Percentiles rank a stretch among this genome's conserved stretches.
phyloP scores from a whole-genome alignment of 2,797 vertebrate species.

The Channa striata region DNA sequence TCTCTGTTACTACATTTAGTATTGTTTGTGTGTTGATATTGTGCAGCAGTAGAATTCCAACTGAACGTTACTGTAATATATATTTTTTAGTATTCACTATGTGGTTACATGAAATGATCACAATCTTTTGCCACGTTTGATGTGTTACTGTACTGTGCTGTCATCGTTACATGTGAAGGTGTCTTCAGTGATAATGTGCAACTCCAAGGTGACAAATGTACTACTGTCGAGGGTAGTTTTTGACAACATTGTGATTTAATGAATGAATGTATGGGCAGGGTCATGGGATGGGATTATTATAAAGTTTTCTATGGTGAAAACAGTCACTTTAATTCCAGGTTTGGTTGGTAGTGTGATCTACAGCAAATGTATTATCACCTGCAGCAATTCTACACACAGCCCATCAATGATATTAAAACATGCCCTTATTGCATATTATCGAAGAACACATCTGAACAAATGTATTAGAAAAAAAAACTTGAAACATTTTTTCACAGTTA shows the following conservation, averaged over 20 bases:
- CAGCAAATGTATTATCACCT: not conserved
- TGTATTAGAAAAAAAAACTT: constrained; percentile 18
- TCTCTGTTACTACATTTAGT: constrained; percentile 6
- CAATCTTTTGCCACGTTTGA: constrained; percentile 38
- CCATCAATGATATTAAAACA: constrained; percentile 4
- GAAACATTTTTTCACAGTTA: constrained; percentile 4
- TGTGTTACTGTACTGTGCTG: constrained; percentile 34
- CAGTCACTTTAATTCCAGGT: constrained; percentile 9
- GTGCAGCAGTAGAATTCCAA: constrained; percentile 13
- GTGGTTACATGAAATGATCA: constrained; percentile 24
- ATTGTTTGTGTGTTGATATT: constrained; percentile 23
- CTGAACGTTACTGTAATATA: constrained; percentile 23
- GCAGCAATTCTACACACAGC: constrained; percentile 12
- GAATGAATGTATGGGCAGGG: not conserved
- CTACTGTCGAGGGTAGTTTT: constrained; percentile 22
- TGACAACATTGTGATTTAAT: constrained; percentile 17
- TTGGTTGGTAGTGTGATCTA: not conserved
- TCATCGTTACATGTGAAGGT: constrained; percentile 33
- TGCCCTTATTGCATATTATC: constrained; percentile 1
- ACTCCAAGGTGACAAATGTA: constrained; percentile 37
- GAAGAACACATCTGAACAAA: constrained; percentile 9
- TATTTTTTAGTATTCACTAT: constrained; percentile 34
- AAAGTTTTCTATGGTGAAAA: constrained; percentile 25
- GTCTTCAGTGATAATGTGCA: constrained; percentile 48
- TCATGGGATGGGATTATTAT: not conserved